Base-by-base conservation (phyloP, 1,140 invertebrate species). In the Wasmannia auropunctata region DNA sequence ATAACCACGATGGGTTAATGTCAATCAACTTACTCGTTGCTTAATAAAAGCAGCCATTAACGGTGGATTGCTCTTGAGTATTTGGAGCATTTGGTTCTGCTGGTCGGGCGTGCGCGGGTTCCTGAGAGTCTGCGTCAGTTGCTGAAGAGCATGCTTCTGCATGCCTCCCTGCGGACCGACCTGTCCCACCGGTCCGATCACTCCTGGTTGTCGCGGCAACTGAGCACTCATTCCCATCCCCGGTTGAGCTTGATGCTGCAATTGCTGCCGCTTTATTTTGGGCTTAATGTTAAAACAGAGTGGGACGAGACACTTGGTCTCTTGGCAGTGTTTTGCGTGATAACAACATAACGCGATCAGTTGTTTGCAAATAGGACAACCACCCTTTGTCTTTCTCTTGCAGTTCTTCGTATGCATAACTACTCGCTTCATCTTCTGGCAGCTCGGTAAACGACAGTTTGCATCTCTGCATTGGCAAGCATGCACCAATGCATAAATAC, bases 281-380 rank as follows among this genome's bases (percentile, higher is more conserved):
- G 99, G 98, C 94, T 99, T 99, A 91, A 99, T 99, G 94, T 99
- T 99, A 85, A 97, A 97, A 96, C 99, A 99, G 97, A 99, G 99
- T 90, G 99, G 99, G 93, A 99, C 99, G 80, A 98, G 97, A 96
- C 99, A 99, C 95, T 99, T 99, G 58, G 97, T 97, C 95, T 99
- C 98, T 95, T 97, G 97, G 96, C 99, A 99, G 96, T 99, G 98
- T 95, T 99, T 99, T 6, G 99, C 99, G 95, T 99, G 99, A 95
- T 99, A 99, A 95, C 98, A 99, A 93, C 99, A 99, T 25, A 99
- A 95, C 5, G 99, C 99, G 92, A 99, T 99, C 40, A 99, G 97
- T 93, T 99, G 99, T 95, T 99, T 99, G 96, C 99, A 99, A 90
- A 99, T 99, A 11, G 98, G 98, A 95, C 99, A 99, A 65, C 98